Base-by-base conservation (phyloP, 2,888 invertebrate species). In the Drosophila maculinotata region DNA sequence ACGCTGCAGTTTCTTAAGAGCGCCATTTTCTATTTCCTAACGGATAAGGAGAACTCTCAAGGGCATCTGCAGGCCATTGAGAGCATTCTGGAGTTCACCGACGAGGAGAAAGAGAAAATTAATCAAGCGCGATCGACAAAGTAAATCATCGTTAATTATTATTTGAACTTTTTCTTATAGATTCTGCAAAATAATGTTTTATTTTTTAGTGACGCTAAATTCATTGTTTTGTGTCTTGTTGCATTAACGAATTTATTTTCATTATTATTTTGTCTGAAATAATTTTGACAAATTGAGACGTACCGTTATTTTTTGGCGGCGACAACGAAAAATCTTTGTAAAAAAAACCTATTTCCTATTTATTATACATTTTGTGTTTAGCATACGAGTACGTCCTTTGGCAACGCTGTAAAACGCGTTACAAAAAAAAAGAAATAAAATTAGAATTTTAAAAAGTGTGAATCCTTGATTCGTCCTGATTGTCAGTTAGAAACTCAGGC, bases 1-100 rank as follows among this genome's bases (percentile, higher is more conserved):
- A 97, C 97, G 15, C 92, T 98, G 88, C 97, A 97, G 91, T 98
- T 98, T 92, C 93, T 98, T 69, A 97, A 97, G 92, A 97, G 97
- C 67, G 97, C 98, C 52, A 94, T 98, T 87, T 98, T 97, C 91
- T 97, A 98, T 91, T 98, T 97, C 92, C 93, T 98, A 60, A 96
- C 97, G 2, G 97, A 97, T 90, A 95, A 95, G 79, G 97, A 97
- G 90, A 97, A 97, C 89, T 95, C 96, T 54, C 95, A 95, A 83
- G 96, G 97, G 12, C 98, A 98, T 90, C 93, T 98, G 63, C 91
- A 91, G 79, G 98, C 97, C 49, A 97, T 98, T 76, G 96, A 97
- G 91, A 97, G 97, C 91, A 97, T 98, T 87, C 93, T 98, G 80
- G 97, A 97, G 60, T 97, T 96, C 90, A 95, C 95, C n/a, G 95